phyloP scores from a whole-genome alignment of 2,113 vertebrate species.

The Anoura caudifer region DNA sequence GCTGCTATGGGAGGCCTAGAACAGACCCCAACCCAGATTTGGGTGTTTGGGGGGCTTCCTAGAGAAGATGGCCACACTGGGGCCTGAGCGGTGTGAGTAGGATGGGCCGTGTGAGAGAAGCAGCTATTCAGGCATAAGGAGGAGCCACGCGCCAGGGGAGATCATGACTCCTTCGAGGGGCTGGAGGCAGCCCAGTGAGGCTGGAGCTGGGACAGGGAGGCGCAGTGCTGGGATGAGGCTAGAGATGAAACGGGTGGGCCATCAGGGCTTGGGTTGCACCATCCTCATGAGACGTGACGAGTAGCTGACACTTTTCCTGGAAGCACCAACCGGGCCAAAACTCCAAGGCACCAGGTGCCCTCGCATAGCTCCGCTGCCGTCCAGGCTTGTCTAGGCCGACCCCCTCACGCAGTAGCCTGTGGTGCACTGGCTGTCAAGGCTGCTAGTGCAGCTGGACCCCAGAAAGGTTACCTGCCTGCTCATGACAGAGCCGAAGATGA shows the following conservation, averaged over 20 bases:
- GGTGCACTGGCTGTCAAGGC: background rate
- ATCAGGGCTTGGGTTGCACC: background rate
- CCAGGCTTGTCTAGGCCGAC: background rate
- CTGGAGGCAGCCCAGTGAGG: background rate
- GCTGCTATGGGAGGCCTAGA: background rate
- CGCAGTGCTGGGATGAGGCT: background rate
- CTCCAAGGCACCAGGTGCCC: background rate
- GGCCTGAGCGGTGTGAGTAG: background rate
- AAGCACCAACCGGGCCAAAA: background rate
- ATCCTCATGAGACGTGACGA: background rate
- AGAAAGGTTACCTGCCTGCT: background rate
- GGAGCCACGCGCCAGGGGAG: background rate
- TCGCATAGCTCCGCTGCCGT: background rate
- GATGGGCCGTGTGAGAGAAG: background rate
- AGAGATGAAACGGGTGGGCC: background rate
- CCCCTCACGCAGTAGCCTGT: background rate
- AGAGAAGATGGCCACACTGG: background rate
- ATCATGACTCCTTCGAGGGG: background rate
- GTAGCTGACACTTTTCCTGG: background rate
- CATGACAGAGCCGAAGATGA: background rate
- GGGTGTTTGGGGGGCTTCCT: background rate
- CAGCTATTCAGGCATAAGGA: rapidly evolving
- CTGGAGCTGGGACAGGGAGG: too few species aligned
- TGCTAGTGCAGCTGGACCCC: background rate
- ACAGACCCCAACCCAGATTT: background rate